Evolutionary conservation across 1,140 invertebrate species (phyloP), one percentile per base, ranked within the genome.

Genomic region (Brachionus sp.): DNA sequence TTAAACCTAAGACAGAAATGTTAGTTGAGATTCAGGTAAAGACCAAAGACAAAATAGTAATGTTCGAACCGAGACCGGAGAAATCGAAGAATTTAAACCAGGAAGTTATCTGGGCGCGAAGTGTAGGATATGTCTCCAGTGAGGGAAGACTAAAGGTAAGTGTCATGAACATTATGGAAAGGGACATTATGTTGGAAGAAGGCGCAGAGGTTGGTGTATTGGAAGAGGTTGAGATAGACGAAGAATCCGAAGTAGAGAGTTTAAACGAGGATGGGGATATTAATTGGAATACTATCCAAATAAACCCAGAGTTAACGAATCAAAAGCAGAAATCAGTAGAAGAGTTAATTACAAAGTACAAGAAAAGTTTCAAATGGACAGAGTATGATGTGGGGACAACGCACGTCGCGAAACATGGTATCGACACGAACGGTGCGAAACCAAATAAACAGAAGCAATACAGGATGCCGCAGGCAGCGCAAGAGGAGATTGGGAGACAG

Each of bases 281-380:
- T 12, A 66, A 90, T 90, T 3, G 90, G 33, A 13, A 87, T 68
- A 5, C 87, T 85, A 85, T 91, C 90, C 5, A 90, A 35, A 66
- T 66, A 25, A 66, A 66, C 13, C 62, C 19, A 33, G 29, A 66
- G 23, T 66, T 66, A 12, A 66, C 62, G 9, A 66, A 33, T 25
- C 23, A 35, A 33, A 16, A 66, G 29, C 62, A 66, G 62, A 35
- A 66, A 66, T 25, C 62, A 3, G 13, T 66, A 33, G 29, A 66
- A 57, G 35, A 75, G 33, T 50, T 78, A n/a, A 42, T 84, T 13
- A 46, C 19, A 39, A 50, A 82, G 42, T 84, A 80, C 42, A 16
- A 73, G 13, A 77, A 84, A 44, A 42, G 39, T 16, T 84, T 84
- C 33, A 19, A 33, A 29, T 82, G 39, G 46, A 62, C 75, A 19